Conservation (phyloP, 2,888 invertebrate species). For the Spodoptera littoralis region DNA sequence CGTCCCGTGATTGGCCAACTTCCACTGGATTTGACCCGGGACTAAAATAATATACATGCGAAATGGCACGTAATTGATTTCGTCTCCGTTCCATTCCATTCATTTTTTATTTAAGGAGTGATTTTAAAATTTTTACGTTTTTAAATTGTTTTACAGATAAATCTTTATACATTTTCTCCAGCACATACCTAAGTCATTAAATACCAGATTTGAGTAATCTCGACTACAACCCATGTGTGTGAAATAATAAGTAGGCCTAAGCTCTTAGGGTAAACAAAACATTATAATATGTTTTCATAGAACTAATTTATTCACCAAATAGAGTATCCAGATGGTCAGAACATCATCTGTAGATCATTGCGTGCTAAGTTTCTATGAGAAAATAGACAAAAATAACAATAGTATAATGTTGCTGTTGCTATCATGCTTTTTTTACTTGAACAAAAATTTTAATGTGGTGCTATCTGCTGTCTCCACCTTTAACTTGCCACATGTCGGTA, state of each 20-base stretch:
- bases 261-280: no score
- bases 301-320: constrained; percentile 9
- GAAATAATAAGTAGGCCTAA: no score
- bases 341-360: constrained; percentile 27
- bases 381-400: constrained; percentile 17
- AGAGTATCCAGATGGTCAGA: constrained; percentile 5
- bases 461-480: constrained; percentile 24
- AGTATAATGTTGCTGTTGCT: constrained; percentile 7
- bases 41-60: constrained; percentile 70
- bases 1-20: constrained; percentile 76
- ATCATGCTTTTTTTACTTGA: constrained; percentile 17
- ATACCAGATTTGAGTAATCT: no score
- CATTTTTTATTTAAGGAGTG: constrained; percentile 1
- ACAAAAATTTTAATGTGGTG: constrained; percentile 14
- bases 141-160: neutral
- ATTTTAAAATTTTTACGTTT: constrained; percentile 8
- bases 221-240: no score
- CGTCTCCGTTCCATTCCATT: constrained; percentile 30
- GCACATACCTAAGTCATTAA: no score
- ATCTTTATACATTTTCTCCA: neutral
- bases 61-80: constrained; percentile 58
- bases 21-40: constrained; percentile 67
- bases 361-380: constrained; percentile 23
- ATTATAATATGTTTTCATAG: neutral
- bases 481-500: constrained; percentile 26